phyloP scores from a whole-genome alignment of 64 coral and sea anemone species.

The Actinia equina region DNA sequence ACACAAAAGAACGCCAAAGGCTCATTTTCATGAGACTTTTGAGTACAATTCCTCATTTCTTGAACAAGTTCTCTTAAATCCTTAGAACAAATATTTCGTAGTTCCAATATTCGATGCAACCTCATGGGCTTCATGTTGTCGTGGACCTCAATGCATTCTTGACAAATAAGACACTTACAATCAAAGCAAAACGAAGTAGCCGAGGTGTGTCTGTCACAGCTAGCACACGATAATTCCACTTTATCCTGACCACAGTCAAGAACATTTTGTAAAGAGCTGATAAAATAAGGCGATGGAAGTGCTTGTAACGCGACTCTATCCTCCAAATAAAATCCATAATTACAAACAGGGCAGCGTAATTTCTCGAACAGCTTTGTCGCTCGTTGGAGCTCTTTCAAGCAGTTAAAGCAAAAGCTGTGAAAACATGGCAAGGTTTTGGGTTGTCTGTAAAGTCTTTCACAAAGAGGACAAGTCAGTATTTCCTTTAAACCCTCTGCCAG shows the following conservation, averaged over 20 bases:
- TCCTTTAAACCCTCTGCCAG: constrained; percentile 14
- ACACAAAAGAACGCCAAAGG: constrained; percentile 50
- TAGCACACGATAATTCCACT: constrained; percentile 52
- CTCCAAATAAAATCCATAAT: constrained; percentile 35
- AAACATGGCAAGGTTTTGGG: constrained; percentile 80
- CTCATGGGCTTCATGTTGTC: constrained; percentile 64
- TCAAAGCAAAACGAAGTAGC: constrained; percentile 73
- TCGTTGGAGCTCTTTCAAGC: constrained; percentile 44
- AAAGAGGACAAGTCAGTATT: constrained; percentile 69
- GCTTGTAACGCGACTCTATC: constrained; percentile 34
- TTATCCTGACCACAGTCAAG: constrained; percentile 52
- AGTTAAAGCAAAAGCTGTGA: constrained; percentile 67
- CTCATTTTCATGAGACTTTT: constrained; percentile 62
- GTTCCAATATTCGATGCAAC: constrained; percentile 39
- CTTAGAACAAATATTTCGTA: constrained; percentile 42
- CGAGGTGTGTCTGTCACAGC: constrained; percentile 54
- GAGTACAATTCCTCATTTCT: constrained; percentile 44
- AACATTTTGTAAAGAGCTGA: constrained; percentile 67
- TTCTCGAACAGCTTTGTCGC: constrained; percentile 30
- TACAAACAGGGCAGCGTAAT: constrained; percentile 61
- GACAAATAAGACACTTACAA: constrained; percentile 72
- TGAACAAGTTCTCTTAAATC: constrained; percentile 62
- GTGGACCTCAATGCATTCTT: constrained; percentile 64
- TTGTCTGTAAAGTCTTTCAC: constrained; percentile 61
- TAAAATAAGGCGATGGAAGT: constrained; percentile 68